Base-by-base conservation (phyloP, 2,797 vertebrate genomes). In the Myoxocephalus aenaeus region DNA sequence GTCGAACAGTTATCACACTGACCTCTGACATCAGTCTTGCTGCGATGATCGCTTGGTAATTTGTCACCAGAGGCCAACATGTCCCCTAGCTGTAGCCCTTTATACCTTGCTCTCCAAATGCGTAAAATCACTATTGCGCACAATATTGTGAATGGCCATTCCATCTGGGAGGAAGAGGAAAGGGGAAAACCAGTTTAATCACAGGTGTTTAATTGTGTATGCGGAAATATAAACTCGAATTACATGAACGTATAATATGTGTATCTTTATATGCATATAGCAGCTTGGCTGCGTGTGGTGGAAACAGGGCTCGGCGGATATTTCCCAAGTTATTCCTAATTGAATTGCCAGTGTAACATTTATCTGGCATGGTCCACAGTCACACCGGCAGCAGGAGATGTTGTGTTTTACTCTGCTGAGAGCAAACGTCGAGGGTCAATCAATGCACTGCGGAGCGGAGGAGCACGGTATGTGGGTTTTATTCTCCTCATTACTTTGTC, bases 261-360 rank as follows among this genome's bases (percentile, higher is more conserved):
- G 22, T 3, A 27, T 57, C 1, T 51, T 13, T 27, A 29, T 51
- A 34, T 7, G 17, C 13, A 9, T 51, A 32, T 34, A 7, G 20
- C 4, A 13, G 42, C 78, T 56, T 61, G 10, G 14, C 18, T 65
- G 42, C 27, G 40, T 34, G 65, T 22, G 32, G 17, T 29, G 25
- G 54, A 82, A 77, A 20, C 12, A 7, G 50, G 34, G 56, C 18
- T 61, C 57, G 65, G 56, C 9, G 83, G 92, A 88, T 89, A 87
- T 90, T 86, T 65, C 86, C 93, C 87, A 92, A 92, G 94, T 96
- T 95, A 95, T 95, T 96, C 92, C 92, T 92, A 96, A 97, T 96
- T 96, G 96, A 96, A 94, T 90, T 92, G 93, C 94, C 96, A 94
- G 94, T 95, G 96, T 94, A 95, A 95, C 94, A 96, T 97, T 96